These are phyloP conservation scores for Nasonia giraulti DNA, from an alignment of 1,140 invertebrate genomes.

Conservation along the genomic window DNA sequence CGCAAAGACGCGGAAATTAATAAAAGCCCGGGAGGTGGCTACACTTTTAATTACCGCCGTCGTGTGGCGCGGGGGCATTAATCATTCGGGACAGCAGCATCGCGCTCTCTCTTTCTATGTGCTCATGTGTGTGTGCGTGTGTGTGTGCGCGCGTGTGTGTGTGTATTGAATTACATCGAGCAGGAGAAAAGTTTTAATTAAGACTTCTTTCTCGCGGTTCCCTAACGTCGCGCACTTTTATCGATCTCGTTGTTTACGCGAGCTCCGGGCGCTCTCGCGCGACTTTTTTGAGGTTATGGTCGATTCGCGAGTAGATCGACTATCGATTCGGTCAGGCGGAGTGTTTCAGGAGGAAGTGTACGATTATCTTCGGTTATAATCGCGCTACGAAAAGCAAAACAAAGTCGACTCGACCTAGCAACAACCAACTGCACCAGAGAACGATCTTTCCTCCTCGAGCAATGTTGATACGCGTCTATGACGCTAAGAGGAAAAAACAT, in stretches of 20 bases:
- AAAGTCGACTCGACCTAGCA: neutral
- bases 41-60: conserved; percentile 26
- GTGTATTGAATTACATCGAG: conserved; percentile 27
- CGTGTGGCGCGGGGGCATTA: conserved; percentile 17
- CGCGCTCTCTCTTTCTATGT: neutral
- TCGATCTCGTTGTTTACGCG: neutral
- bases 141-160: neutral
- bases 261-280: too few relatives aligned
- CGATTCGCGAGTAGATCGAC: neutral
- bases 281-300: neutral
- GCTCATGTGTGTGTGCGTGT: neutral
- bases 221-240: neutral
- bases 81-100: conserved; percentile 25
- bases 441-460: neutral
- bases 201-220: conserved; percentile 10
- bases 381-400: neutral
- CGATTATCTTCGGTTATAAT: too few relatives aligned
- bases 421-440: neutral
- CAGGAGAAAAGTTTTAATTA: conserved; percentile 41
- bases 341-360: too few relatives aligned
- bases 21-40: neutral
- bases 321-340: neutral
- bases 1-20: conserved; percentile 3
- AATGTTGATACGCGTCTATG: too few relatives aligned
- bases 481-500: neutral